Evolutionary conservation across 2,888 invertebrate genomes (phyloP), one percentile per base, ranked within the genome.

Genomic region (Candidula unifasciata): DNA sequence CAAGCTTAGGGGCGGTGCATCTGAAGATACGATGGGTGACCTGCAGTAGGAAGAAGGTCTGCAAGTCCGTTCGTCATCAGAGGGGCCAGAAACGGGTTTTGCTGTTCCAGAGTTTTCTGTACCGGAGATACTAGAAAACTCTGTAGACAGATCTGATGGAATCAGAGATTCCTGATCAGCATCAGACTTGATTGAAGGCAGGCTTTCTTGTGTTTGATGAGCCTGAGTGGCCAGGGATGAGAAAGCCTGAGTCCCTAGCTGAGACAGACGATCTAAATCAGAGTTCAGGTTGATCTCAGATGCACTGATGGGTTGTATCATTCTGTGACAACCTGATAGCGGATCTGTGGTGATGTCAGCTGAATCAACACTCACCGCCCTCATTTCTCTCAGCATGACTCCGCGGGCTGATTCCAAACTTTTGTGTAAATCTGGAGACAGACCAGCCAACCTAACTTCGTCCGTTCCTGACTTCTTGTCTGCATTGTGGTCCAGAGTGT

Each of bases 401-500:
- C 27, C 79, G 33, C 78, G 52, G 66, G 78, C n/a, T 57, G 77
- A 57, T 33, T 82, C 77, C 27, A 74, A 37, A 27, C 33, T 44
- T 6, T 27, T 24, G 24, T 74, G 64, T 27, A n/a, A 8, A 3
- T 71, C 66, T 57, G 78, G 57, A 30, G 79, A 54, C n/a, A 24
- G 33, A 18, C 35, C 37, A 2, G 44, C 13, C 24, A 37, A 21
- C 21, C 54, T 35, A 2, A 76, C 85, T 52, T 80, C 80, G n/a
- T 85, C 85, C 5, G 54, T 6, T 0, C 30, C 71, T 52, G 81
- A 54, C 69, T 85, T 85, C 80, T 89, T 89, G 74, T 89, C 89
- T 66, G 89, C 88, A 81, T 89, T 89, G 74, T 89, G 89, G 69
- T 89, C 88, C 0, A 80, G 68, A 18, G 81, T 76, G 21, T 85